Conservation (phyloP, 2,888 invertebrate genomes). For the Eubasilissa splendida region DNA sequence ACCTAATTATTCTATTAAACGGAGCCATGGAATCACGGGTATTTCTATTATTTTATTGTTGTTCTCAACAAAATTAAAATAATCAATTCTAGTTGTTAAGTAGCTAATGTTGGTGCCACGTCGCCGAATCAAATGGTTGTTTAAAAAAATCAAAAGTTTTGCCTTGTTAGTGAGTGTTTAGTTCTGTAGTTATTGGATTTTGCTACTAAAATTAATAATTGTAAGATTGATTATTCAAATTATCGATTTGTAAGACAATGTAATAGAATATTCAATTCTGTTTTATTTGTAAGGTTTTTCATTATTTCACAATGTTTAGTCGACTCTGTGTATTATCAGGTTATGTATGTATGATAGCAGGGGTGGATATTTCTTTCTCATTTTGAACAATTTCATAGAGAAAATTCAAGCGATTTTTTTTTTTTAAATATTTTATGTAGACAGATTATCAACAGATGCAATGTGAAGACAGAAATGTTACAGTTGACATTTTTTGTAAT, state of each 20-base stretch:
- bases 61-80: conserved; percentile 5
- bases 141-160: conserved; percentile 58
- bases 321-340: conserved; percentile 2
- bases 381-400: too few species aligned
- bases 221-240: conserved; percentile 34
- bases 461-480: too few species aligned
- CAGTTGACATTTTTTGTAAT: too few species aligned
- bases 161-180: conserved; percentile 59
- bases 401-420: too few species aligned
- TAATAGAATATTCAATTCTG: conserved; percentile 30
- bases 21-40: conserved; percentile 35
- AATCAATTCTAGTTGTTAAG: conserved; percentile 49
- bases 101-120: conserved; percentile 46
- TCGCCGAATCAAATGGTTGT: conserved; percentile 58
- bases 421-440: too few species aligned
- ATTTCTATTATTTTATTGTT: conserved; percentile 19
- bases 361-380: neutral
- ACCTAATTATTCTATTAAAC: conserved; percentile 6
- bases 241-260: conserved; percentile 43
- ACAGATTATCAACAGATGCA: too few species aligned
- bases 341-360: conserved; percentile 1
- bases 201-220: conserved; percentile 48
- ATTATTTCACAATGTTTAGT: conserved; percentile 14
- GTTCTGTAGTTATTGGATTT: conserved; percentile 53
- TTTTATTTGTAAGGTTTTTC: conserved; percentile 44